Evolutionary conservation across 1,140 invertebrate genomes (phyloP).

Genomic region (Mamestra configurata): DNA sequence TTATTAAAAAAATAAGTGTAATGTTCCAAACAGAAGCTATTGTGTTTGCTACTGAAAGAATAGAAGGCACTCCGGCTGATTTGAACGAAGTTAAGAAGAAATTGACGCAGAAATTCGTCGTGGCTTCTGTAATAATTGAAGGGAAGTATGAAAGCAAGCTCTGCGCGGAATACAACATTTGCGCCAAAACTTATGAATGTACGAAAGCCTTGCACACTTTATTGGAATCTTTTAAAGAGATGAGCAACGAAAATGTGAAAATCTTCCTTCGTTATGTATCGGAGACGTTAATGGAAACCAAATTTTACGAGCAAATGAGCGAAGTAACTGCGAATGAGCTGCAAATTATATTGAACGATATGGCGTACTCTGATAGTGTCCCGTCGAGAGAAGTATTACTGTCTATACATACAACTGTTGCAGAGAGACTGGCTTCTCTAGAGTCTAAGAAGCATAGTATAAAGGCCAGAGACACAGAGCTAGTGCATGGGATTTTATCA

Average conservation of each 20-base stretch:
- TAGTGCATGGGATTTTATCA: constrained; percentile 73
- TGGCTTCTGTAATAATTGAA: constrained; percentile 68
- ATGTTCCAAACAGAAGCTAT: constrained; percentile 68
- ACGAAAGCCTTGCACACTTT: constrained; percentile 65
- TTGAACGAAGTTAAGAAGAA: constrained; percentile 53
- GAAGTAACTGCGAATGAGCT: constrained; percentile 68
- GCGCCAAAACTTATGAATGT: constrained; percentile 65
- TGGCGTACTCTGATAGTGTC: constrained; percentile 67
- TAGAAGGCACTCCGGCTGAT: constrained; percentile 44
- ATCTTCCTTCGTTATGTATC: constrained; percentile 63
- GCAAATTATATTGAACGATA: constrained; percentile 73
- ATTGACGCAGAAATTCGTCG: constrained; percentile 68
- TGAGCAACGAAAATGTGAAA: constrained; percentile 62
- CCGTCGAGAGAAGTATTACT: constrained; percentile 65
- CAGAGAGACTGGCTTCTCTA: constrained; percentile 59
- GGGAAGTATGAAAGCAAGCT: constrained; percentile 68
- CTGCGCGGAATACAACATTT: constrained; percentile 67
- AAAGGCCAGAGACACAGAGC: constrained; percentile 62
- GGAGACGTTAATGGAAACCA: constrained; percentile 62
- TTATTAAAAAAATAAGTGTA: constrained; percentile 72
- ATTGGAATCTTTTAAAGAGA: constrained; percentile 60
- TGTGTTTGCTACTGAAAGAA: constrained; percentile 51
- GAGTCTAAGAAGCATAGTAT: constrained; percentile 53
- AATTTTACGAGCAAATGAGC: constrained; percentile 63
- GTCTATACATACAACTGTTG: constrained; percentile 64